phyloP scores from a whole-genome alignment of 2,797 vertebrate species.

The Sciurus carolinensis region DNA sequence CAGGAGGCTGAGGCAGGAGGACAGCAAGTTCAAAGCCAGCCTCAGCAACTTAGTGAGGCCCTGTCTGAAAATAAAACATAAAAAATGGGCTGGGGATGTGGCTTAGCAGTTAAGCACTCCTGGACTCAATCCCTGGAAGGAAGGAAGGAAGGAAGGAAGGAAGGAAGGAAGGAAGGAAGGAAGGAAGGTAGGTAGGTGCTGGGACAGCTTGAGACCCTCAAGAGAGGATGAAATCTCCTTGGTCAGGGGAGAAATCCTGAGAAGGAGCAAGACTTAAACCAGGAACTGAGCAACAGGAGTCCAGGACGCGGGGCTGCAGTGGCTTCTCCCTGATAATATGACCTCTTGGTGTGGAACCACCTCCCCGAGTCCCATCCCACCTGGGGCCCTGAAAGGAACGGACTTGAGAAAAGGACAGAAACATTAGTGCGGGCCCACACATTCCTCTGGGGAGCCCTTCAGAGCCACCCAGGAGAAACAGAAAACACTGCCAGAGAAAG shows the following conservation, averaged over 20 bases:
- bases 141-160: too few relatives aligned
- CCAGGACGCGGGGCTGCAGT: background rate
- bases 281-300: background rate
- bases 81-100: too few relatives aligned
- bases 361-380: background rate
- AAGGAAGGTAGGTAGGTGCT: too few relatives aligned
- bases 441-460: background rate
- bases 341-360: background rate
- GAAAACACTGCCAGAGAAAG: background rate
- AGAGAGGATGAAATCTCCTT: background rate
- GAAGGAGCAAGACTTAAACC: background rate
- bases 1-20: too few relatives aligned
- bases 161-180: too few relatives aligned
- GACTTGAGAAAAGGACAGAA: background rate
- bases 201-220: background rate
- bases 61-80: too few relatives aligned
- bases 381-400: background rate
- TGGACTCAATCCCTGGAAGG: too few relatives aligned
- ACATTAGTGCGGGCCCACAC: background rate
- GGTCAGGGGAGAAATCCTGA: background rate
- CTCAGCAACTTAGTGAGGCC: too few relatives aligned
- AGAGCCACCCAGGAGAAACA: background rate
- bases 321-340: background rate
- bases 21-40: too few relatives aligned
- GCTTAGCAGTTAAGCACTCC: too few relatives aligned